Conservation (phyloP, 2,797 vertebrate genomes). For the Pseudochirops corinnae region DNA sequence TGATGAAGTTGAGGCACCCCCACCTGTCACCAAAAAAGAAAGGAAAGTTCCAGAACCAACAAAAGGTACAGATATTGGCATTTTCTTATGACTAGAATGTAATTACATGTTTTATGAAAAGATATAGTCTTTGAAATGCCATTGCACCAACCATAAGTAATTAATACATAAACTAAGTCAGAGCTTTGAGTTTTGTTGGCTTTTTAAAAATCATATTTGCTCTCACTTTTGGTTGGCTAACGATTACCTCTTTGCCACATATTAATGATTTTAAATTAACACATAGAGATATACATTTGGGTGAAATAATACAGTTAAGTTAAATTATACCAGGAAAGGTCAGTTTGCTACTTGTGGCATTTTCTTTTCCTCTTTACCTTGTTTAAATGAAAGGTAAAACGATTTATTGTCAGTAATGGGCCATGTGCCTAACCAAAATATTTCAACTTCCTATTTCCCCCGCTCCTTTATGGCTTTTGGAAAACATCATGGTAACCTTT, state of each 20-base stretch:
- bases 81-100: conserved; percentile 21
- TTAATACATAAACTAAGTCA: conserved; percentile 20
- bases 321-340: conserved; percentile 17
- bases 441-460: conserved; percentile 23
- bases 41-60: conserved; percentile 84
- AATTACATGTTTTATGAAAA: conserved; percentile 27
- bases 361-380: conserved; percentile 55
- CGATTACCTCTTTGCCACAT: conserved; percentile 2
- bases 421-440: conserved; percentile 13
- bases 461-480: conserved; percentile 56
- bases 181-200: neutral
- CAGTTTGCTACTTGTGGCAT: neutral
- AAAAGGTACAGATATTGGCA: conserved; percentile 85
- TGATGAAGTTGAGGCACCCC: conserved; percentile 80
- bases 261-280: conserved; percentile 25
- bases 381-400: conserved; percentile 39
- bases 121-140: conserved; percentile 9
- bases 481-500: conserved; percentile 51
- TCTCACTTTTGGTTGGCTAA: conserved; percentile 23
- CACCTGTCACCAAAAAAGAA: conserved; percentile 81
- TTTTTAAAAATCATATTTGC: conserved; percentile 22
- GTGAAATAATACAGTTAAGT: conserved; percentile 18
- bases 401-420: neutral
- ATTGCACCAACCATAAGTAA: neutral
- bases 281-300: conserved; percentile 1